Evolutionary conservation across 2,113 vertebrate species (phyloP).

Genomic region (Canis aureus): DNA sequence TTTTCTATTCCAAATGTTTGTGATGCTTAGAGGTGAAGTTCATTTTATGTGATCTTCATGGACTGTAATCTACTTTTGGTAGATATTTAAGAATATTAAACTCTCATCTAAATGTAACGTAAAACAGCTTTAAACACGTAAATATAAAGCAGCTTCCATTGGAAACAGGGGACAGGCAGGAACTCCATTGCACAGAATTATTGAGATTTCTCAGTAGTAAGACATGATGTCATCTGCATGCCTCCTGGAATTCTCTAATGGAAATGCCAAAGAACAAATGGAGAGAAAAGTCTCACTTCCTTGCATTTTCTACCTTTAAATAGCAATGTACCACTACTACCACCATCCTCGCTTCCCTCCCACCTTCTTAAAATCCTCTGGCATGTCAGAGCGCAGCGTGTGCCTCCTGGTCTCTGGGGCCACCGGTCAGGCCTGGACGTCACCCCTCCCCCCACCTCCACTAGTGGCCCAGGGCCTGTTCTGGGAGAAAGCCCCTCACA

Average conservation of each 20-base stretch:
- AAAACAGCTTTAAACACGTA: slow-evolving; percentile 4
- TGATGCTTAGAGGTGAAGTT: slow-evolving; percentile 57
- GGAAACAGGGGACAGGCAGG: neutral
- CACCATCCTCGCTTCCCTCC: neutral
- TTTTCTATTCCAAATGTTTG: slow-evolving; percentile 58
- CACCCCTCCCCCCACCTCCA: neutral
- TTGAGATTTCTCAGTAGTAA: slow-evolving; percentile 7
- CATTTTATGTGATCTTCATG: slow-evolving; percentile 26
- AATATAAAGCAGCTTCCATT: neutral
- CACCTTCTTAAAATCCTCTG: neutral
- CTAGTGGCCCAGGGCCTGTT: neutral
- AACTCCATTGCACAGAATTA: neutral
- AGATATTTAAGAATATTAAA: slow-evolving; percentile 58
- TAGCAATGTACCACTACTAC: neutral
- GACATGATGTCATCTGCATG: slow-evolving; percentile 62
- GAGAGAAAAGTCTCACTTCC: slow-evolving; percentile 43
- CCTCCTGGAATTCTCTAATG: slow-evolving; percentile 53
- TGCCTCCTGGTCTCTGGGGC: neutral
- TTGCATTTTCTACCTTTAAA: slow-evolving; percentile 51
- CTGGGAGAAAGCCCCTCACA: slow-evolving; percentile 20
- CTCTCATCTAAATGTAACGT: slow-evolving; percentile 9
- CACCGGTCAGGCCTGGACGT: neutral
- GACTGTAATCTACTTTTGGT: slow-evolving; percentile 36
- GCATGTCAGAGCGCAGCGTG: neutral
- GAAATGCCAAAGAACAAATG: slow-evolving; percentile 63